Conservation (phyloP, 2,113 vertebrate genomes). For the Aldabrachelys gigantea region DNA sequence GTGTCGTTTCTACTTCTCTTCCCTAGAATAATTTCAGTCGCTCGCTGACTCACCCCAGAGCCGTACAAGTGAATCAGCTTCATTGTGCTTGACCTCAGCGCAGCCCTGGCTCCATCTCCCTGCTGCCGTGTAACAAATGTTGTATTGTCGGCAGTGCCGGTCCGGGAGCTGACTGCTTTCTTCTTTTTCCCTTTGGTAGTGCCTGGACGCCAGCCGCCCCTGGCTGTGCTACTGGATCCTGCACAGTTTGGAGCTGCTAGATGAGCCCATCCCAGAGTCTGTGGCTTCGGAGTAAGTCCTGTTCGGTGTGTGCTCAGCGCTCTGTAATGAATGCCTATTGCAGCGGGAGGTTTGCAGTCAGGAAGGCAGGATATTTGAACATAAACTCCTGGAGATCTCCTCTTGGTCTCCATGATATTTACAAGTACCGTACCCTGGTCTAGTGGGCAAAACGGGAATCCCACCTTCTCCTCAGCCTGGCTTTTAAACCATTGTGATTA, state of each 20-base stretch:
- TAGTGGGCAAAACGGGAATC: not conserved
- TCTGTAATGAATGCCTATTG: not conserved
- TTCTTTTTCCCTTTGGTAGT: constrained; percentile 78
- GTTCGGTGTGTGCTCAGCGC: not conserved
- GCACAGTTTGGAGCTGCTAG: constrained; percentile 94
- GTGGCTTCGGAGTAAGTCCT: constrained; percentile 90
- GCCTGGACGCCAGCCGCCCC: constrained; percentile 96
- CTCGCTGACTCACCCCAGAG: not conserved
- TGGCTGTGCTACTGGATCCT: constrained; percentile 99
- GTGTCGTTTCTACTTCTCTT: not conserved
- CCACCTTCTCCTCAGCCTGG: not conserved
- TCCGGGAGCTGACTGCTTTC: constrained; percentile 19
- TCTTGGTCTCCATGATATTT: not conserved
- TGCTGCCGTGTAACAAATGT: not conserved
- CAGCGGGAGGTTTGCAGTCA: not conserved
- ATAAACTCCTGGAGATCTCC: not conserved
- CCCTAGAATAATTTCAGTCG: not conserved
- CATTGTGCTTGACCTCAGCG: not conserved
- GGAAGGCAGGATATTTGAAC: not conserved
- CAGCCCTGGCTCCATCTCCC: not conserved
- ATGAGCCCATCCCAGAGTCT: constrained; percentile 87
- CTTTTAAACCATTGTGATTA: not conserved
- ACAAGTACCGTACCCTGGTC: not conserved
- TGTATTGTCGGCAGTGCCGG: constrained; percentile 8
- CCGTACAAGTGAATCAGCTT: not conserved